phyloP scores from a whole-genome alignment of 2,113 vertebrate genomes.

The Macquaria ambigua region DNA sequence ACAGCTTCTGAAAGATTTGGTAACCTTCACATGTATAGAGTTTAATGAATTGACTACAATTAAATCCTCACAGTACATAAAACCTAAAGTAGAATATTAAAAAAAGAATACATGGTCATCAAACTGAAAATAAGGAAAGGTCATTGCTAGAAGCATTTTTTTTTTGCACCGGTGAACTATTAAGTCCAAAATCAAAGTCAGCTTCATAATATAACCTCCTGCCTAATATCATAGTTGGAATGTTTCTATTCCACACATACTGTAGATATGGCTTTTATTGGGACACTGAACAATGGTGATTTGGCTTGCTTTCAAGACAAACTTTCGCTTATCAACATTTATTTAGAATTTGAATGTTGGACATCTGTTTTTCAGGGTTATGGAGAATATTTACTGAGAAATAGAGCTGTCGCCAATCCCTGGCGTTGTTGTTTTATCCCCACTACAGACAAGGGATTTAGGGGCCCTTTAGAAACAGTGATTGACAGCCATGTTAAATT shows the following conservation, averaged over 20 bases:
- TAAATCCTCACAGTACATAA: background rate
- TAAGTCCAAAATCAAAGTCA: conserved; percentile 27
- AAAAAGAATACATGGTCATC: conserved; percentile 4
- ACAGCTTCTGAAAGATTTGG: background rate
- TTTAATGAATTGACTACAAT: conserved; percentile 18
- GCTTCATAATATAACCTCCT: conserved; percentile 1
- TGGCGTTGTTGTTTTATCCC: conserved; percentile 61
- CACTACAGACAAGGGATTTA: conserved; percentile 67
- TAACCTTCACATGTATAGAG: background rate
- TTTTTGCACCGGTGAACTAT: conserved; percentile 31
- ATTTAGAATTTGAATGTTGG: conserved; percentile 43
- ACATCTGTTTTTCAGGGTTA: conserved; percentile 50
- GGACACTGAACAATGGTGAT: conserved; percentile 7
- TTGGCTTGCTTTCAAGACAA: conserved; percentile 23
- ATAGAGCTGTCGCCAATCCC: conserved; percentile 54
- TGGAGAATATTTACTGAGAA: conserved; percentile 53
- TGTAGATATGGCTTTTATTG: no score
- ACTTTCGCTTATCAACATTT: conserved; percentile 36
- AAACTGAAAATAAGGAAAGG: conserved; percentile 33
- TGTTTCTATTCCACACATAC: background rate
- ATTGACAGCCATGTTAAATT: conserved; percentile 85
- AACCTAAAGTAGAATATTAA: background rate
- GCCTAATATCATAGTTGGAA: background rate
- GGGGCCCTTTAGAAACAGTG: conserved; percentile 71
- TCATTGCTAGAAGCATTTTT: conserved; percentile 24